phyloP scores from a whole-genome alignment of 2,888 invertebrate species.

The Minunthozetes semirufus region DNA sequence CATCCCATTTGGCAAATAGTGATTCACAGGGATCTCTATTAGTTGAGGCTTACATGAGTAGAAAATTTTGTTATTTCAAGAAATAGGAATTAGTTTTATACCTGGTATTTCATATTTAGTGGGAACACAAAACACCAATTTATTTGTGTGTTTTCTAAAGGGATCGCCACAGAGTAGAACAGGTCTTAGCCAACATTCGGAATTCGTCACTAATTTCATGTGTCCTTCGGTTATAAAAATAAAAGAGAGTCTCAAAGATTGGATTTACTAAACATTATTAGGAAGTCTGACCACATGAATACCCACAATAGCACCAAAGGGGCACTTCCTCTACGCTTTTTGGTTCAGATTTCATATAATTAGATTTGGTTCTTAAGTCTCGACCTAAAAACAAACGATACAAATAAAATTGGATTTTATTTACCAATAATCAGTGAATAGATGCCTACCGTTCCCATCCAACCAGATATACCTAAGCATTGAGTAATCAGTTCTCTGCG shows the following conservation, averaged over 20 bases:
- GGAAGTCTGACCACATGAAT: neutral
- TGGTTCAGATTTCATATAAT: neutral
- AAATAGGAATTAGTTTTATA: neutral
- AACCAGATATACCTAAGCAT: constrained; percentile 12
- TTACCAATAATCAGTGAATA: neutral
- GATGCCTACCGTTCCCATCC: constrained; percentile 15
- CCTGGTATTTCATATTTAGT: constrained; percentile 12
- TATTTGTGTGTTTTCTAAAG: neutral
- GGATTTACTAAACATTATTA: neutral
- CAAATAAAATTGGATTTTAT: neutral
- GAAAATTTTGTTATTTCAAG: neutral
- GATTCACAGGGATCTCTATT: neutral
- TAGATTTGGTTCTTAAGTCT: constrained; percentile 6
- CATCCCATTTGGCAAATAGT: neutral
- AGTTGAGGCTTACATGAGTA: neutral
- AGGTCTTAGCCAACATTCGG: constrained; percentile 7
- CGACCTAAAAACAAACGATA: neutral
- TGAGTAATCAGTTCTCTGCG: neutral
- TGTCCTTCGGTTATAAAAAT: neutral
- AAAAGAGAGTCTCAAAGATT: neutral
- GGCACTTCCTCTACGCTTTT: constrained; percentile 11
- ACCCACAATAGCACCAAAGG: neutral
- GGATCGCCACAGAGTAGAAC: constrained; percentile 3
- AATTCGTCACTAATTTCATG: neutral
- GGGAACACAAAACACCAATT: constrained; percentile 13